phyloP scores from a whole-genome alignment of 2,113 vertebrate genomes.

The Puma concolor region DNA sequence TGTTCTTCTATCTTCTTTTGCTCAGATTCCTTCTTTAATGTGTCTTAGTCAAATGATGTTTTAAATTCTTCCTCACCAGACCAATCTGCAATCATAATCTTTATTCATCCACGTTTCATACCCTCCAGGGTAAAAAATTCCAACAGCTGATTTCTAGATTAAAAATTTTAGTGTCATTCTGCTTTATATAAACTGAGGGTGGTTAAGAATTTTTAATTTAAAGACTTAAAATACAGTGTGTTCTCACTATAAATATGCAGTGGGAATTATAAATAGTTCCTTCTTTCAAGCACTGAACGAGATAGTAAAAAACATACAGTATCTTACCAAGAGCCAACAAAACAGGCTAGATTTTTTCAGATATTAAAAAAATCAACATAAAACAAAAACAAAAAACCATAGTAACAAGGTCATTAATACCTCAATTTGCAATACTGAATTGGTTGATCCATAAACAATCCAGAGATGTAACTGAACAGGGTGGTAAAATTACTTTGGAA shows the following conservation, averaged over 20 bases:
- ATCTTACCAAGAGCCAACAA: background rate
- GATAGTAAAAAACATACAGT: background rate
- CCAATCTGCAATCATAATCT: background rate
- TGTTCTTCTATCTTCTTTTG: background rate
- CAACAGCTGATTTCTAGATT: background rate
- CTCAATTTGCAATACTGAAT: background rate
- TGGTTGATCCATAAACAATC: background rate
- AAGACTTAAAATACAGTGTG: background rate
- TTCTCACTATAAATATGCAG: background rate
- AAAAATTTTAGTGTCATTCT: conserved; percentile 14
- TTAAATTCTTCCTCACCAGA: background rate
- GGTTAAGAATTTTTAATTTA: background rate
- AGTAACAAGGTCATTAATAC: background rate
- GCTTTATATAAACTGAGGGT: background rate
- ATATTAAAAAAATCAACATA: background rate
- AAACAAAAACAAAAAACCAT: too few species aligned
- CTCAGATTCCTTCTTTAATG: background rate
- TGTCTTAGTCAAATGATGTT: background rate
- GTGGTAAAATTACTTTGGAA: background rate
- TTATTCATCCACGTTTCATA: background rate
- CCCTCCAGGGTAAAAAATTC: background rate
- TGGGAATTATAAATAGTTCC: background rate
- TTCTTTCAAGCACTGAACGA: background rate
- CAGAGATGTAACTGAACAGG: background rate
- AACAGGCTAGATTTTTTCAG: background rate